Evolutionary conservation across 2,888 invertebrate species (phyloP).

Genomic region (Drosophila incognita): DNA sequence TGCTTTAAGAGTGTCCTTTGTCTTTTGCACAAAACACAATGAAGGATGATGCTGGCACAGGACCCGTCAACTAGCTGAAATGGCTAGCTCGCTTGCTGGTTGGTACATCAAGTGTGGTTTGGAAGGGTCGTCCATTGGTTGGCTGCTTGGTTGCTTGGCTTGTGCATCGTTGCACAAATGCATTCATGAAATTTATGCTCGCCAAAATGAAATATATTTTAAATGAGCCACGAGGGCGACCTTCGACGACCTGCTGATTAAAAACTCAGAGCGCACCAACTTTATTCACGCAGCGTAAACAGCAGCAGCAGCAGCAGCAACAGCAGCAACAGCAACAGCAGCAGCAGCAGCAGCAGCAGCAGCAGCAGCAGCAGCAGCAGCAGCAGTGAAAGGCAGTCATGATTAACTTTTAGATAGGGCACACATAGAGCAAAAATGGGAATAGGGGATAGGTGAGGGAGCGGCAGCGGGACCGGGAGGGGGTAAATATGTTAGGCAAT

Average conservation of each 20-base stretch:
- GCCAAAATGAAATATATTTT: conserved; percentile 69
- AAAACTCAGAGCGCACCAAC: conserved; percentile 52
- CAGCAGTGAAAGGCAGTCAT: conserved; percentile 54
- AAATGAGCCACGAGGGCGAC: conserved; percentile 59
- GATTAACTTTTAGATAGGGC: conserved; percentile 69
- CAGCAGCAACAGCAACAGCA: conserved; percentile 46
- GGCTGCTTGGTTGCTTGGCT: background rate
- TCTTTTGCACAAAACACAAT: background rate
- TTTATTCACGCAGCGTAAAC: conserved; percentile 64
- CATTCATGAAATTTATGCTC: conserved; percentile 71
- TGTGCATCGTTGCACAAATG: conserved; percentile 40
- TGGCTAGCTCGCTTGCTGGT: background rate
- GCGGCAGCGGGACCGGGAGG: background rate
- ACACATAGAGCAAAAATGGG: conserved; percentile 18
- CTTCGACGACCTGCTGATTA: conserved; percentile 64
- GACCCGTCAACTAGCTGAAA: background rate
- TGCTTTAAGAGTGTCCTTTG: background rate
- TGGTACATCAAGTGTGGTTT: background rate
- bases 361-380: conserved; percentile 13
- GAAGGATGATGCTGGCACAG: background rate
- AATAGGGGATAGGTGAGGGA: background rate
- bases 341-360: conserved; percentile 35
- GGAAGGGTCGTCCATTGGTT: background rate
- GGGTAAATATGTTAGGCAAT: conserved; percentile 1
- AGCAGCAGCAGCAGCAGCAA: conserved; percentile 36